These are phyloP conservation scores for Corella eumyota DNA, from an alignment of 23 tunicate species.

Conservation along the genomic window DNA sequence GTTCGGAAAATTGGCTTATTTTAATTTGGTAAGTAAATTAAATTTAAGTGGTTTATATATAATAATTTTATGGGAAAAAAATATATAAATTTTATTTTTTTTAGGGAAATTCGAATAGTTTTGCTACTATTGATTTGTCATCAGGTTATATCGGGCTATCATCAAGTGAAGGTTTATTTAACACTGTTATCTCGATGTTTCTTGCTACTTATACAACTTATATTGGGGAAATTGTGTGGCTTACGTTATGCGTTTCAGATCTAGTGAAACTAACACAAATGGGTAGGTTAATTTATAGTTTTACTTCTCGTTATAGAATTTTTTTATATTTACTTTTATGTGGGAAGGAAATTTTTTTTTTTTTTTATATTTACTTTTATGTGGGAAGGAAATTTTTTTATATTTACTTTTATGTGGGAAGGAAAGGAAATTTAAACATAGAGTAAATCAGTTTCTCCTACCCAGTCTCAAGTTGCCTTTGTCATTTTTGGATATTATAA, in stretches of 20 bases:
- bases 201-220: slow-evolving; percentile 56
- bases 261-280: slow-evolving; percentile 4
- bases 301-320: neutral
- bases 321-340: neutral
- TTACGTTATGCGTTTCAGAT: slow-evolving; percentile 37
- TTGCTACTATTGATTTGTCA: slow-evolving; percentile 79
- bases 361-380: neutral
- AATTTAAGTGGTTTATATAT: no score
- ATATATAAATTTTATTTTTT: no score
- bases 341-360: neutral
- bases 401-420: no score
- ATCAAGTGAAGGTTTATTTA: slow-evolving; percentile 28
- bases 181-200: slow-evolving; percentile 19
- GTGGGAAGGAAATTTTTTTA: neutral
- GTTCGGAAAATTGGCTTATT: slow-evolving; percentile 80
- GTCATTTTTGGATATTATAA: no score
- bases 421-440: no score
- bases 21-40: slow-evolving; percentile 44
- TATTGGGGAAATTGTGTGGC: slow-evolving; percentile 77
- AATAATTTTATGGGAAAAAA: no score
- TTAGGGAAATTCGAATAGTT: slow-evolving; percentile 88
- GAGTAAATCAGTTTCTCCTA: no score
- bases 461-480: no score
- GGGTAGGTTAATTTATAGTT: neutral
- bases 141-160: slow-evolving; percentile 85